Evolutionary conservation across 2,888 invertebrate genomes (phyloP), one percentile per base, ranked within the genome.

Genomic region (Polia nebulosa): DNA sequence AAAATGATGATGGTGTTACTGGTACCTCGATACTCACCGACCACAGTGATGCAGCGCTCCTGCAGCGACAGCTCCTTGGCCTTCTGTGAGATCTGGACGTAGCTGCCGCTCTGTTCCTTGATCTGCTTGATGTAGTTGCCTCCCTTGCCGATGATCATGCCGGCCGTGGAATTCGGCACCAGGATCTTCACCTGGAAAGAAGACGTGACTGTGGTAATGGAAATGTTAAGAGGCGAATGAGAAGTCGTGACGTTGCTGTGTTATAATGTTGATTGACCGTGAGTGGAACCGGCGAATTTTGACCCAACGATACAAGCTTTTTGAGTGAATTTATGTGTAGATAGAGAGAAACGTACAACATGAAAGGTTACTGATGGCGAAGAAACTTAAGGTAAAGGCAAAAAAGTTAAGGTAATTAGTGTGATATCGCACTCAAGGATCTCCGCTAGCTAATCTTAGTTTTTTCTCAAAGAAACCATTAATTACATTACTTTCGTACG

Each of bases 81-180:
- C 94, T 99, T 99, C 95, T 99, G 99, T 88, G 99, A 99, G 90
- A 99, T 99, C 96, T 99, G 99, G 83, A 99, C 98, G 95, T 99
- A 99, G 85, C 99, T 98, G 88, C 99, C 98, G 90, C 98, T 99
- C 90, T 98, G 97, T 93, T 99, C 99, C 94, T 99, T 99, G 87
- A 99, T 98, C 96, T 98, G 98, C 93, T 99, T 99, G 89, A 99
- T 99, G 92, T 98, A 99, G 95, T 98, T 98, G 86, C 99, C 99
- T 68, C 98, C 98, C 94, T 99, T 99, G 88, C 99, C 99, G 90
- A 99, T 99, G 85, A 99, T 99, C 99, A 99, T 99, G 87, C 99
- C 99, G 71, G 99, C 99, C 52, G 99, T 99, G 61, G 99, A 99
- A 94, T 99, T 99, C 80, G 99, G 99, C 93, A 99, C 99, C 87